Percentiles rank a stretch among this genome's conserved stretches.
phyloP scores from a whole-genome alignment of 2,888 invertebrate genomes.

The Mimachlamys varia region DNA sequence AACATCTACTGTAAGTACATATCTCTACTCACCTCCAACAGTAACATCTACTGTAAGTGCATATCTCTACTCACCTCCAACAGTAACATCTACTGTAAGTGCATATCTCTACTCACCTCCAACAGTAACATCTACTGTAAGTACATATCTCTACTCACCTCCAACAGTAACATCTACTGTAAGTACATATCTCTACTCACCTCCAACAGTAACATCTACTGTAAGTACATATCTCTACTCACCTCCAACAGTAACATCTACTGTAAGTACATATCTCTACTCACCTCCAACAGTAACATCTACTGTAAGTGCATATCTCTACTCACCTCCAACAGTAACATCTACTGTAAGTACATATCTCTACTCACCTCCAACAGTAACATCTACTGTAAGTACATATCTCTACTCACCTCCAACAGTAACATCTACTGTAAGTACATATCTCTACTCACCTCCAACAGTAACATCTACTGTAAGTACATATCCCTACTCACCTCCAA shows the following conservation, averaged over 20 bases:
- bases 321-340: constrained; percentile 85
- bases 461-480: no score
- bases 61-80: constrained; percentile 87
- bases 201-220: constrained; percentile 85
- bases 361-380: constrained; percentile 86
- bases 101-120: constrained; percentile 87
- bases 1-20: no score
- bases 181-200: constrained; percentile 88
- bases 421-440: no score
- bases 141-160: constrained; percentile 87
- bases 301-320: no score
- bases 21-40: constrained; percentile 87
- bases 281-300: constrained; percentile 85
- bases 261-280: no score
- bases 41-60: no score
- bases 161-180: constrained; percentile 85
- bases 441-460: constrained; percentile 87
- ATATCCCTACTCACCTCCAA: constrained; percentile 87
- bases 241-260: constrained; percentile 85
- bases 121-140: constrained; percentile 84
- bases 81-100: constrained; percentile 83
- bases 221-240: constrained; percentile 88
- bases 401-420: constrained; percentile 87
- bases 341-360: no score
- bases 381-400: no score